Evolutionary conservation across 2,888 invertebrate genomes (phyloP).

Genomic region (Volucella inflata): DNA sequence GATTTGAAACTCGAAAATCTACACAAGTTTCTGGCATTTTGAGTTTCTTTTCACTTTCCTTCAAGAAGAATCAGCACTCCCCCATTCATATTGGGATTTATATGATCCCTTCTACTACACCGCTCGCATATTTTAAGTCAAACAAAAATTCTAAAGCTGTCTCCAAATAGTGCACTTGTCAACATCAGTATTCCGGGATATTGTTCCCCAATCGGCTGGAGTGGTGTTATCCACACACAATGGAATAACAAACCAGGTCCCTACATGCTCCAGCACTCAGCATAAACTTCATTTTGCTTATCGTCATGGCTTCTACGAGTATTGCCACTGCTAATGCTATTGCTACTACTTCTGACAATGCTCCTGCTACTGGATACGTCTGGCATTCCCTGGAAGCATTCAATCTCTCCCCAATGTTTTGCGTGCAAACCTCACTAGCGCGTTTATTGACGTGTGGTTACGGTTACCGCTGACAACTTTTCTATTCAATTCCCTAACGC

Average conservation of each 20-base stretch:
- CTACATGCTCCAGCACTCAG: conserved; percentile 21
- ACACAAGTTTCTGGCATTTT: conserved; percentile 37
- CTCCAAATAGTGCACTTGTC: conserved; percentile 75
- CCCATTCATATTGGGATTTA: neutral
- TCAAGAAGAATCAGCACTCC: conserved; percentile 47
- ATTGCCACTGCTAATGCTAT: conserved; percentile 6
- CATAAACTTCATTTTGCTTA: conserved; percentile 50
- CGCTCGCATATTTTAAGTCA: conserved; percentile 20
- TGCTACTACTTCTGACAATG: no score
- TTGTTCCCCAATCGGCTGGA: conserved; percentile 59
- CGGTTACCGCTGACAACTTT: conserved; percentile 64
- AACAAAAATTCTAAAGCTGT: conserved; percentile 62
- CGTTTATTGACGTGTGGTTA: conserved; percentile 71
- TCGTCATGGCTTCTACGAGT: neutral
- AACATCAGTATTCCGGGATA: conserved; percentile 69
- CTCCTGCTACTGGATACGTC: neutral
- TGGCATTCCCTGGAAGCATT: conserved; percentile 24
- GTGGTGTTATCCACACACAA: conserved; percentile 45
- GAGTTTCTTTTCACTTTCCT: conserved; percentile 37
- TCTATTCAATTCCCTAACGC: conserved; percentile 57
- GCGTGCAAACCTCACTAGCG: conserved; percentile 64
- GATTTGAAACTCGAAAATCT: conserved; percentile 1
- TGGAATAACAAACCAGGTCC: conserved; percentile 20
- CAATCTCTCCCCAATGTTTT: conserved; percentile 41
- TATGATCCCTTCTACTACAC: conserved; percentile 31